Conservation (phyloP, 1,140 invertebrate species). For the Macrobrachium rosenbergii region DNA sequence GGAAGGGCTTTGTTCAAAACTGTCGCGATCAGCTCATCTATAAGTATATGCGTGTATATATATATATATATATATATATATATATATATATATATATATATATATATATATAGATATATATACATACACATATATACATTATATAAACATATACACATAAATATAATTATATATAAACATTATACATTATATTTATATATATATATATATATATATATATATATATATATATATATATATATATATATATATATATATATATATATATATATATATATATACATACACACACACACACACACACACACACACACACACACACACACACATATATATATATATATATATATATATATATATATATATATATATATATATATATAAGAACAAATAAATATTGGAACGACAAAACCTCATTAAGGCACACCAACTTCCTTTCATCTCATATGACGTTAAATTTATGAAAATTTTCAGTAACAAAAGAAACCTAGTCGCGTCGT, state of each 20-base stretch:
- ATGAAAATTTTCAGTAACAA: no score
- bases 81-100: slow-evolving; percentile 18
- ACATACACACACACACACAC: not conserved
- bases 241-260: slow-evolving; percentile 18
- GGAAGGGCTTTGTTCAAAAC: no score
- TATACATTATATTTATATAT: slow-evolving; percentile 16
- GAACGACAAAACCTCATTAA: no score
- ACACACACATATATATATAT: slow-evolving; percentile 3
- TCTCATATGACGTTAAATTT: no score
- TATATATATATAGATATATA: slow-evolving; percentile 12
- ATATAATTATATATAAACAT: slow-evolving; percentile 23
- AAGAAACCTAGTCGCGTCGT: no score
- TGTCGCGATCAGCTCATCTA: no score
- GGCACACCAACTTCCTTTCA: no score
- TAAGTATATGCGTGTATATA: slow-evolving; percentile 21
- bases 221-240: slow-evolving; percentile 34
- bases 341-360: slow-evolving; percentile 20
- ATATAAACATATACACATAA: slow-evolving; percentile 9
- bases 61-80: slow-evolving; percentile 34
- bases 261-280: slow-evolving; percentile 20
- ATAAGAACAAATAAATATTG: not conserved
- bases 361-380: slow-evolving; percentile 34
- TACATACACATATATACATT: slow-evolving; percentile 17
- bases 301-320: slow-evolving; percentile 5
- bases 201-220: slow-evolving; percentile 34